Percentiles rank a stretch among this genome's conserved stretches.
Conservation (phyloP, 2,797 vertebrate genomes). For the Meriones psammophilus region DNA sequence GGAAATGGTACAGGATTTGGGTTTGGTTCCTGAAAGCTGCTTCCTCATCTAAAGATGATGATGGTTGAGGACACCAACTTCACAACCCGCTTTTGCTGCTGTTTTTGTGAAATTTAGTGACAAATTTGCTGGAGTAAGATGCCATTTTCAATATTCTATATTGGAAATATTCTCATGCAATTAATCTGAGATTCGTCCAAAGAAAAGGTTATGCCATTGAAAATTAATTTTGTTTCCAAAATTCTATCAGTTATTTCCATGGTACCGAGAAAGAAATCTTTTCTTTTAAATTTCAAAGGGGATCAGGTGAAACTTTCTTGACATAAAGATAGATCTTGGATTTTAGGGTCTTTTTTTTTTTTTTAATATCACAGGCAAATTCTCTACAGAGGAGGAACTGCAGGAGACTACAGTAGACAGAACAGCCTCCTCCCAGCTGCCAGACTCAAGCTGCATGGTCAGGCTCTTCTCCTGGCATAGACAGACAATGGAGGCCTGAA, state of each 20-base stretch:
- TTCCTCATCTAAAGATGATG: neutral
- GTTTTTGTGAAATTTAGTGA: neutral
- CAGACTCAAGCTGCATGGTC: neutral
- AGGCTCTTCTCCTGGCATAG: neutral
- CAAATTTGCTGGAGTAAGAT: neutral
- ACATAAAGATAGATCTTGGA: neutral
- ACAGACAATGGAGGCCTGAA: neutral
- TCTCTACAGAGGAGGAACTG: neutral
- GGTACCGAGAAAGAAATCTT: neutral
- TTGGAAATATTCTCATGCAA: neutral
- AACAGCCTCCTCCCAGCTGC: neutral
- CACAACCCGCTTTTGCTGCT: neutral
- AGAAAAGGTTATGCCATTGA: neutral
- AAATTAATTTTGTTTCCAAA: constrained; percentile 67
- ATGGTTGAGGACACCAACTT: neutral
- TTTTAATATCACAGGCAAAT: neutral
- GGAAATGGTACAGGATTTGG: neutral
- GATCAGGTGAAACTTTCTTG: neutral
- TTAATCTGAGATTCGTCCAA: neutral
- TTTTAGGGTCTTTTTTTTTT: neutral
- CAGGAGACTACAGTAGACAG: neutral
- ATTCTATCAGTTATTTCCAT: neutral
- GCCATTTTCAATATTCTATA: neutral
- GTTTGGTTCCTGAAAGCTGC: neutral
- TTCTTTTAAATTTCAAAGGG: neutral